Base-by-base conservation (phyloP, 2,888 invertebrate species). In the Diarsia rubi region DNA sequence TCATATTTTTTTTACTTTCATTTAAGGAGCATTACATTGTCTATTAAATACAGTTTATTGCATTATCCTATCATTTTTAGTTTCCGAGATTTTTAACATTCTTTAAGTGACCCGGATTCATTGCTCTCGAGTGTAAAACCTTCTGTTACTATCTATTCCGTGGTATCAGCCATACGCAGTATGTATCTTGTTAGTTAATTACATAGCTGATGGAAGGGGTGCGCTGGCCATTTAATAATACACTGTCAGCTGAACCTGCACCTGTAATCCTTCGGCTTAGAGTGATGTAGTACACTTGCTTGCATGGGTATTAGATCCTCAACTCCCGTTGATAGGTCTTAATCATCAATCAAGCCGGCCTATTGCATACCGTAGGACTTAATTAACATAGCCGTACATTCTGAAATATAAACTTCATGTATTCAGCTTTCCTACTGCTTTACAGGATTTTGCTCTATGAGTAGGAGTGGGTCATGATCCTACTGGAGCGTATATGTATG, bases 181-280 rank as follows among this genome's bases (percentile, higher is more conserved):
- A 52, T 63, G 59, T 71, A 66, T 49, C 72, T 72, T 60, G 68
- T 65, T 71, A 44, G 73, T 82, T 78, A 81, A 82, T 82, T 73
- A 81, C 82, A 57, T 66, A 57, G 21, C 44, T 44, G 60, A 65
- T 57, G 59, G 65, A 78, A 77, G 63, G 44, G 66, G 24, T 45
- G n/a, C 9, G 14, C 19, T 47, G 49, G 45, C 24, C 57, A 59
- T 67, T 77, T 79, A 82, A 82, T 76, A 70, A 64, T 82, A 78
- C 45, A 52, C 54, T 82, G 63, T 81, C n/a, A 21, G n/a, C 24
- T 27, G 49, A 12, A 54, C 49, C 75, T 75, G 49, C 31, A 62
- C 57, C 67, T 75, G 49, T 79, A 74, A 81, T 67, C 57, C 49
- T n/a, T 9, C 11, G 24, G 49, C 27, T 78, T 62, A 78, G n/a